These are phyloP conservation scores for Nanorana parkeri DNA, from an alignment of 2,113 vertebrate genomes.

Conservation along the genomic window DNA sequence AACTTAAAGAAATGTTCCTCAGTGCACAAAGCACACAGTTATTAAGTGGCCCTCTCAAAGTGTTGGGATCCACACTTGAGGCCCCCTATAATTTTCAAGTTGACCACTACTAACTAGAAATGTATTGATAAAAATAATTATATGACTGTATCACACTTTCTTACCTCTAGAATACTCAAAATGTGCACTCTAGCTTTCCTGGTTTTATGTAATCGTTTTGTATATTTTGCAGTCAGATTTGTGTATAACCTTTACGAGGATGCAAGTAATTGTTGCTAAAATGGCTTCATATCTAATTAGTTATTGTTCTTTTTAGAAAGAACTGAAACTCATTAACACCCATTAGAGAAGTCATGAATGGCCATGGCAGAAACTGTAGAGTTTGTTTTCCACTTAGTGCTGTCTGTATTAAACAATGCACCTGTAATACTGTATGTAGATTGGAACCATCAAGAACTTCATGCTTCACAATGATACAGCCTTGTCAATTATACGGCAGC, in stretches of 20 bases:
- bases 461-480: neutral
- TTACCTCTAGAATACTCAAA: neutral
- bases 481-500: neutral
- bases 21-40: too few species aligned
- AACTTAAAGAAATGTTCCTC: too few species aligned
- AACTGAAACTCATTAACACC: slow-evolving; percentile 39
- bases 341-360: neutral
- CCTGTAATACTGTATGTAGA: slow-evolving; percentile 35
- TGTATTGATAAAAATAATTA: neutral
- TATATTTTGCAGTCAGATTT: slow-evolving; percentile 8
- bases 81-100: too few species aligned
- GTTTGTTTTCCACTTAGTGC: slow-evolving; percentile 6
- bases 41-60: too few species aligned
- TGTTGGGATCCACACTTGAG: too few species aligned
- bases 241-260: slow-evolving; percentile 13
- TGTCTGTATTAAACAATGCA: neutral
- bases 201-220: neutral
- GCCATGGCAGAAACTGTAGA: slow-evolving; percentile 10
- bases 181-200: neutral
- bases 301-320: slow-evolving; percentile 20
- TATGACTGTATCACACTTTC: neutral
- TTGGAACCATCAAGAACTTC: neutral
- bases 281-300: neutral
- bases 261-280: slow-evolving; percentile 37
- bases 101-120: neutral